Percentiles rank a stretch among this genome's conserved stretches.
These are phyloP conservation scores for Sorex fumeus DNA, from an alignment of 2,113 vertebrate genomes.

Conservation along the genomic window DNA sequence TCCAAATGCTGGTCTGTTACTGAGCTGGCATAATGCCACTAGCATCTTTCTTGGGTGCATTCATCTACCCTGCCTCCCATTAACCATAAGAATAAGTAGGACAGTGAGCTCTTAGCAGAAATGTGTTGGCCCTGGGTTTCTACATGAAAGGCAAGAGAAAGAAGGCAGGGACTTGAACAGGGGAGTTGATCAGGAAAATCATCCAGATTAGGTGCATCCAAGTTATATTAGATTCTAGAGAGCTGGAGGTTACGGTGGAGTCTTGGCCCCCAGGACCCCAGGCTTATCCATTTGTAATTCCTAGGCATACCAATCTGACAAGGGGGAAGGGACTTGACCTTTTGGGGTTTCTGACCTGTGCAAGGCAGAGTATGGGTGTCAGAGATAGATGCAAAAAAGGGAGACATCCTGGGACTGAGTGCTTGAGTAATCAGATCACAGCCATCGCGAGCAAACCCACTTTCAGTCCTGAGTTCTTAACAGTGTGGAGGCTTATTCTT, in stretches of 20 bases:
- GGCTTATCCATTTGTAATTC: not conserved
- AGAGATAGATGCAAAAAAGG: not conserved
- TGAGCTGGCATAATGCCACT: constrained; percentile 43
- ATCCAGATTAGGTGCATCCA: not conserved
- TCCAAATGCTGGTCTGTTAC: not conserved
- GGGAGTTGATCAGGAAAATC: not conserved
- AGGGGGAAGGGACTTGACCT: constrained; percentile 19
- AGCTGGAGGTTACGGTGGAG: not conserved
- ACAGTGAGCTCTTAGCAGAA: constrained; percentile 26
- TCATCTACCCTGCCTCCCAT: not conserved
- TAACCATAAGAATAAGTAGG: constrained; percentile 31
- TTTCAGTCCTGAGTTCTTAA: not conserved
- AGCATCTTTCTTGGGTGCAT: constrained; percentile 8
- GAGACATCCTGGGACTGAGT: constrained; percentile 34
- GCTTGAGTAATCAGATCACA: constrained; percentile 24
- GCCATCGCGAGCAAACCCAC: constrained; percentile 34
- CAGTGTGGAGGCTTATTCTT: not conserved
- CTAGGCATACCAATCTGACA: not conserved
- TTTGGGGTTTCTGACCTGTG: not conserved
- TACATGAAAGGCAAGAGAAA: not conserved
- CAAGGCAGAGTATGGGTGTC: not conserved
- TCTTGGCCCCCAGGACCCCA: not conserved
- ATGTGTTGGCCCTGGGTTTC: not conserved
- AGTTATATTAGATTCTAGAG: constrained; percentile 6
- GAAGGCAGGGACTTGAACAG: not conserved